Evolutionary conservation across 1,140 invertebrate species (phyloP).

Genomic region (Panagrolaimus sp.): DNA sequence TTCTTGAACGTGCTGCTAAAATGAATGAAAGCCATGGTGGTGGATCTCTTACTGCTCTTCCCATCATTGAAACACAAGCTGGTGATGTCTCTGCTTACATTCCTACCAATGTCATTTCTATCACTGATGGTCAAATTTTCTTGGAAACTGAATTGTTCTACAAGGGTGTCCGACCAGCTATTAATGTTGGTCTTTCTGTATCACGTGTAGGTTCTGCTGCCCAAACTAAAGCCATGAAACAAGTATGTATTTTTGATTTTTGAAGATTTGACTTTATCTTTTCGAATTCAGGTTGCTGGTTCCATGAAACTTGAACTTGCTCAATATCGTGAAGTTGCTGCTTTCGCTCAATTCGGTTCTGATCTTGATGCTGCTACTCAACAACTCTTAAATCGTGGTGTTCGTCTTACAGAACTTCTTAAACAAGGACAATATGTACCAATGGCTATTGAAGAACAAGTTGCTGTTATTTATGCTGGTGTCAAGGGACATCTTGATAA

Average conservation of each 20-base stretch:
- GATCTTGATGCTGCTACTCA: constrained; percentile 99
- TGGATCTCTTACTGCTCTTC: constrained; percentile 93
- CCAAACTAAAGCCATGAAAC: constrained; percentile 99
- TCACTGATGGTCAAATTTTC: constrained; percentile 99
- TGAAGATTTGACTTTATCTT: no score
- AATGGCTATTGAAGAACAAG: constrained; percentile 99
- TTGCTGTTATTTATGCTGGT: constrained; percentile 98
- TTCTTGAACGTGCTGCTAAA: constrained; percentile 96
- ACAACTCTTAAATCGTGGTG: constrained; percentile 94
- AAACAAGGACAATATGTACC: constrained; percentile 99
- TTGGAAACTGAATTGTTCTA: constrained; percentile 83
- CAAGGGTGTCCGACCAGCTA: constrained; percentile 94
- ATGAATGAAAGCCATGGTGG: constrained; percentile 88
- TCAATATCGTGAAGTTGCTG: constrained; percentile 99
- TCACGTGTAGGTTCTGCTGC: constrained; percentile 99
- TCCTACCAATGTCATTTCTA: constrained; percentile 99
- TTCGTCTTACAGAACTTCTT: constrained; percentile 92
- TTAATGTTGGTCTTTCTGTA: constrained; percentile 99
- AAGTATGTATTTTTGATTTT: constrained; percentile 60
- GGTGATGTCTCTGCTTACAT: constrained; percentile 99
- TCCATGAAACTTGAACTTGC: constrained; percentile 99
- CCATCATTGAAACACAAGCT: constrained; percentile 94
- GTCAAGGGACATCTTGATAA: constrained; percentile 97
- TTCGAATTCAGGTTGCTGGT: constrained; percentile 75
- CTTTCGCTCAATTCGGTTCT: constrained; percentile 99